A percentile compares a stretch with the other conserved stretches of the same genome.
phyloP scores from a whole-genome alignment of 2,797 vertebrate species.

The Aythya fuligula region DNA sequence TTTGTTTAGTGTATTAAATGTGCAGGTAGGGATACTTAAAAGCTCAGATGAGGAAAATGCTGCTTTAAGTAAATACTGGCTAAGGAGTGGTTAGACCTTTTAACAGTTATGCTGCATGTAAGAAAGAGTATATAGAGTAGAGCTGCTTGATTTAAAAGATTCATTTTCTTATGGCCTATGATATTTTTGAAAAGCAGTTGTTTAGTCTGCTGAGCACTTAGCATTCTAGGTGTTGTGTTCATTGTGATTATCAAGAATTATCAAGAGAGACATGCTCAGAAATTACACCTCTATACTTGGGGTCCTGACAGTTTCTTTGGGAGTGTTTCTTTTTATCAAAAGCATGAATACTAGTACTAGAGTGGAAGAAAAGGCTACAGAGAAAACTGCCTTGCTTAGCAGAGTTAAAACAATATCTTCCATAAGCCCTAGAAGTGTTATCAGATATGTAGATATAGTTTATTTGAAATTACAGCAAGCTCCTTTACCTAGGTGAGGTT shows the following conservation, averaged over 20 bases:
- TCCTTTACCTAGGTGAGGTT: background rate
- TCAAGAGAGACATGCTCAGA: background rate
- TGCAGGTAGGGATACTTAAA: background rate
- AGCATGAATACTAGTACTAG: background rate
- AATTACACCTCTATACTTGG: background rate
- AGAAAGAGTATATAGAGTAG: background rate
- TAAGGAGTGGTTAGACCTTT: slow-evolving; percentile 10
- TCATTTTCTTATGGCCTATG: background rate
- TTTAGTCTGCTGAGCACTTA: background rate
- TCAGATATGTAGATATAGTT: background rate
- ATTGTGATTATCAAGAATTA: background rate
- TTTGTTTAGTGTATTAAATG: slow-evolving; percentile 9
- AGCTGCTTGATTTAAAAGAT: background rate
- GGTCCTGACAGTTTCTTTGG: background rate
- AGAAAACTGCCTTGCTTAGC: background rate
- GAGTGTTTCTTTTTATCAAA: background rate
- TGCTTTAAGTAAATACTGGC: slow-evolving; percentile 39
- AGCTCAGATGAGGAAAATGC: background rate
- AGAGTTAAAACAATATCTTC: background rate
- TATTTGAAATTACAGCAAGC: background rate
- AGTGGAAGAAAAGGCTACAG: background rate
- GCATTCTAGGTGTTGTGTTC: background rate
- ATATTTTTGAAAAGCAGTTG: background rate
- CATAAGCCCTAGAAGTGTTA: background rate
- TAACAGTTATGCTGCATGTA: background rate